Conservation (phyloP, 2,797 vertebrate species). For the Bryconaethiops microstoma region DNA sequence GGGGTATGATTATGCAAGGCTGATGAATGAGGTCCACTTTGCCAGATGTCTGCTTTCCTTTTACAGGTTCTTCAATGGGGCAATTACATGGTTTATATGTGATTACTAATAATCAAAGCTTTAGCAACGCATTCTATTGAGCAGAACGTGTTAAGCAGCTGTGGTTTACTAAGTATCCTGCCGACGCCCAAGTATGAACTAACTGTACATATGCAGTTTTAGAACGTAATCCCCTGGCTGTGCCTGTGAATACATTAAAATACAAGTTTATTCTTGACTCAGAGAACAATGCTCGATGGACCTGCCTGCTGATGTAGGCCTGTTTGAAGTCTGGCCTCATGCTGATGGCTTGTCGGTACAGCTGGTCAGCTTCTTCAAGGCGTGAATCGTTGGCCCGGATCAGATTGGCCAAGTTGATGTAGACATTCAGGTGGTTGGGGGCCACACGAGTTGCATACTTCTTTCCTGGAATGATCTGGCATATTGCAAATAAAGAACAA, state of each 20-base stretch:
- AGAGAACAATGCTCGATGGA: background rate
- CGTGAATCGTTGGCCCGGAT: slow-evolving; percentile 94
- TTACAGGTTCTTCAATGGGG: background rate
- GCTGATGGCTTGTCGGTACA: slow-evolving; percentile 97
- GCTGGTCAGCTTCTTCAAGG: slow-evolving; percentile 95
- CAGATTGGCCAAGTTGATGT: slow-evolving; percentile 97
- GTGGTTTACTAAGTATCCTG: background rate
- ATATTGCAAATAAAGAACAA: slow-evolving; percentile 11
- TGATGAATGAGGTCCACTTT: background rate
- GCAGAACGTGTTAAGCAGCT: background rate
- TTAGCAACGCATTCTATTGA: background rate
- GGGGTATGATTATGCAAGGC: background rate
- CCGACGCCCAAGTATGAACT: background rate
- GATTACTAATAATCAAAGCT: background rate
- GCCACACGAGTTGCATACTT: slow-evolving; percentile 97
- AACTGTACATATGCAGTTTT: background rate
- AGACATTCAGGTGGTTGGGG: slow-evolving; percentile 97
- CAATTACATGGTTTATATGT: background rate
- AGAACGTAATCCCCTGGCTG: background rate
- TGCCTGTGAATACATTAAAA: background rate
- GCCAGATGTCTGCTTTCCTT: background rate
- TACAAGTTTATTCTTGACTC: background rate
- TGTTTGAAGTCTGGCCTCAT: slow-evolving; percentile 99
- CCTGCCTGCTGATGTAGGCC: slow-evolving; percentile 97
- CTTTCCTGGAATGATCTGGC: slow-evolving; percentile 95